Base-by-base conservation (phyloP, 2,888 invertebrate genomes). In the Neocrepidodera transversa region DNA sequence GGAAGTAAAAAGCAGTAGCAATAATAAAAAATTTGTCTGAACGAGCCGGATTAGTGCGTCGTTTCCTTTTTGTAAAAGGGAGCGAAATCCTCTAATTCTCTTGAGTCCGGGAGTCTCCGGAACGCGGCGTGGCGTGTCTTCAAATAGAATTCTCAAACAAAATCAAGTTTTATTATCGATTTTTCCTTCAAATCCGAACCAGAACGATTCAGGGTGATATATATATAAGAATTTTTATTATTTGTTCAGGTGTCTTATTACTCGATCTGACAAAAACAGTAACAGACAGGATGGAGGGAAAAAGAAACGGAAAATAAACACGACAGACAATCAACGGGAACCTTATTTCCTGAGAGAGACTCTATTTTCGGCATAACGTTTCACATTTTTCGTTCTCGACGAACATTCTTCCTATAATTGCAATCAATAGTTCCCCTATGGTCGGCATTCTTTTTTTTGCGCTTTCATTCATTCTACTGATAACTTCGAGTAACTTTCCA, bases 201-300 rank as follows among this genome's bases (percentile, higher is more conserved):
- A 30, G 30, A 58, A 36, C 58, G 52, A 58, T 58, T 38, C 59
- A n/a, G 49, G 43, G 23, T 48, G 58, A 54, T 58, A 42, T 54
- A 54, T 58, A 42, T 54, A 59, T 55, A 60, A 58, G 50, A 54
- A 55, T 60, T 59, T 59, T 52, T 57, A 54, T 61, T 62, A 65
- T 67, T 68, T 67, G 64, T 62, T 66, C 68, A 70, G 67, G 68
- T 70, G 66, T 68, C 60, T 66, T 63, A 65, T 69, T 67, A 63
- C 67, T 64, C 57, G 58, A 65, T 60, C 62, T 68, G 64, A 65
- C 67, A 65, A 66, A 65, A 69, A 64, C 63, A 64, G 60, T 51
- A 66, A 60, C 62, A 62, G 60, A 62, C 60, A 45, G 55, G 42
- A 58, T 28, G 50, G 13, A 49, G 54, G 51, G 51, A 61, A 55